A percentile compares a stretch with the other conserved stretches of the same genome.
These are phyloP conservation scores for Anisognathus igniventris DNA, from an alignment of 2,797 vertebrate species.

Conservation along the genomic window DNA sequence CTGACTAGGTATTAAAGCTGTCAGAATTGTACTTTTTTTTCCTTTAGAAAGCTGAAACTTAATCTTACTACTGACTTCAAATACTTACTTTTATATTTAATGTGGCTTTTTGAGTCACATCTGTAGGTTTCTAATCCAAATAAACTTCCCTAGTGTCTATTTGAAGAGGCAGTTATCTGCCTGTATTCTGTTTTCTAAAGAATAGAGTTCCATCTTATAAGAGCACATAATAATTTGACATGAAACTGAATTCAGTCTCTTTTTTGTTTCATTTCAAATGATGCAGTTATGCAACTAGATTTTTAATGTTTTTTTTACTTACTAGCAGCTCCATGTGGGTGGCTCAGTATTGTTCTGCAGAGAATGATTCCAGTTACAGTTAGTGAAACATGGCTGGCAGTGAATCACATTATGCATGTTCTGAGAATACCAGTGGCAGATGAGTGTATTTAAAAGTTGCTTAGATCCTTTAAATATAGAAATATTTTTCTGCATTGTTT, in stretches of 20 bases:
- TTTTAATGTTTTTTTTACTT: background rate
- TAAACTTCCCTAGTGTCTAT: background rate
- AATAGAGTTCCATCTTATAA: background rate
- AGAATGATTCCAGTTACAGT: background rate
- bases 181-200: background rate
- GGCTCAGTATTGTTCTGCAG: background rate
- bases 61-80: background rate
- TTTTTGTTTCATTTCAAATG: background rate
- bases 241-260: background rate
- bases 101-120: background rate
- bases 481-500: background rate
- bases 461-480: background rate
- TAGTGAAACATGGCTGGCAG: background rate
- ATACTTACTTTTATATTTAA: background rate
- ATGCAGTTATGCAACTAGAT: background rate
- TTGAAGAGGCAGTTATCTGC: background rate
- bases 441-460: background rate
- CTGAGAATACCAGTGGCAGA: background rate
- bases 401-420: background rate
- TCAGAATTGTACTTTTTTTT: background rate
- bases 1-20: background rate
- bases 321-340: background rate
- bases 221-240: background rate
- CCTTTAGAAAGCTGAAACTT: background rate
- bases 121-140: background rate